Conservation (phyloP, 2,797 vertebrate species). For the Nasua narica region DNA sequence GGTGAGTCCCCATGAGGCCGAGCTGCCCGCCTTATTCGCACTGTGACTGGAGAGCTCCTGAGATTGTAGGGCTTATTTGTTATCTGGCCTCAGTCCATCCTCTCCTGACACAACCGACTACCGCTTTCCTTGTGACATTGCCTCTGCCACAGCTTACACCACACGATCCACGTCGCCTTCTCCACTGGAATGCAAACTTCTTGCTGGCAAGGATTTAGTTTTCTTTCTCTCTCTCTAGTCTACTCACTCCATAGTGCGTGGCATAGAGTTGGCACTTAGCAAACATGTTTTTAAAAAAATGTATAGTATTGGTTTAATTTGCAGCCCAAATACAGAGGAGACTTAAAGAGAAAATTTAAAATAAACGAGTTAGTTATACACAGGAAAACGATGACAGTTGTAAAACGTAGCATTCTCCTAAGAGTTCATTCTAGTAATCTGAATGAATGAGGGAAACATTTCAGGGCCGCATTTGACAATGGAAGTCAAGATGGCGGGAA, state of each 20-base stretch:
- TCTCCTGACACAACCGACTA: neutral
- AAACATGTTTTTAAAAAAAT: neutral
- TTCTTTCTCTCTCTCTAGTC: neutral
- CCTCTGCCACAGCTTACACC: neutral
- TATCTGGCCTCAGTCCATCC: neutral
- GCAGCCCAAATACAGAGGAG: neutral
- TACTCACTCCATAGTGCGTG: neutral
- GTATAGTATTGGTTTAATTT: neutral
- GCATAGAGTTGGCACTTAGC: neutral
- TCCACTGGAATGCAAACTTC: neutral
- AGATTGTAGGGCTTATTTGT: neutral
- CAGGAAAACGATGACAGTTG: neutral
- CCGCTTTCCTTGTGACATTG: neutral
- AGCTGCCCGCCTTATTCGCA: neutral
- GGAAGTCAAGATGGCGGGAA: neutral
- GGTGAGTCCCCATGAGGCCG: neutral
- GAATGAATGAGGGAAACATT: neutral
- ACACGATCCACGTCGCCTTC: neutral
- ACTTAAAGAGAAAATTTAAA: neutral
- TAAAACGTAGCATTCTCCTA: neutral
- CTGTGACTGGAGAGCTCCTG: neutral
- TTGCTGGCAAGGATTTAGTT: neutral
- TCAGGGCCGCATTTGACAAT: neutral
- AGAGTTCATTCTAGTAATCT: neutral
- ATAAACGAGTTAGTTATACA: neutral